Percentiles rank a stretch among this genome's conserved stretches.
Conservation (phyloP, 2,113 vertebrate genomes). For the Fukomys damarensis region DNA sequence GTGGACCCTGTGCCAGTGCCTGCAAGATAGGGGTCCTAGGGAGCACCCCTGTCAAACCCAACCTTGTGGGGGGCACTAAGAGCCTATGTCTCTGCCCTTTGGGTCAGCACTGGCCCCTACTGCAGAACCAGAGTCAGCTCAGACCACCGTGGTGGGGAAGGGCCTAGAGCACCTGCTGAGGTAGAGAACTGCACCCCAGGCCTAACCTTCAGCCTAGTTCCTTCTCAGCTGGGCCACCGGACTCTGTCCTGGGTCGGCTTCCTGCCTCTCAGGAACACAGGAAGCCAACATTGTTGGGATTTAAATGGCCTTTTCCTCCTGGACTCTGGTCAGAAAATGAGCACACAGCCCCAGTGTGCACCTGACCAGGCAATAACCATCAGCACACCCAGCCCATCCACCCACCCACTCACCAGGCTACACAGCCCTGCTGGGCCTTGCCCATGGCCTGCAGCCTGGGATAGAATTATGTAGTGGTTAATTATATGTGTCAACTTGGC, state of each 20-base stretch:
- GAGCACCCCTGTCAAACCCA: not conserved
- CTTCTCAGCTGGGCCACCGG: slow-evolving; percentile 33
- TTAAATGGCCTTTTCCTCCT: slow-evolving; percentile 83
- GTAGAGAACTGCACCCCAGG: not conserved
- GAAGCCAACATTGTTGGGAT: slow-evolving; percentile 87
- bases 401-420: not conserved
- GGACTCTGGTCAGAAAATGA: slow-evolving; percentile 77
- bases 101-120: not conserved
- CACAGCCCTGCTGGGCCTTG: not conserved
- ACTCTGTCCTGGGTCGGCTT: slow-evolving; percentile 77
- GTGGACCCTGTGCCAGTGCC: not conserved
- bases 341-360: slow-evolving; percentile 66
- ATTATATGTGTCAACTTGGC: not conserved
- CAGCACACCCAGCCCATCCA: not conserved
- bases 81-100: fast-evolving
- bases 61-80: not conserved
- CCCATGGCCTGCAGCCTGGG: not conserved
- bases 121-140: not conserved
- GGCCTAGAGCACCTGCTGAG: not conserved
- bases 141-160: not conserved
- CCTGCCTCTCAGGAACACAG: slow-evolving; percentile 85
- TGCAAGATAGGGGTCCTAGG: not conserved
- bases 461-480: not conserved
- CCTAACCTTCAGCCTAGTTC: not conserved
- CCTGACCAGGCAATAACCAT: slow-evolving; percentile 65